Percentiles rank a stretch among this genome's conserved stretches.
phyloP scores from a whole-genome alignment of 1,140 invertebrate genomes.

The Teleogryllus occipitalis region DNA sequence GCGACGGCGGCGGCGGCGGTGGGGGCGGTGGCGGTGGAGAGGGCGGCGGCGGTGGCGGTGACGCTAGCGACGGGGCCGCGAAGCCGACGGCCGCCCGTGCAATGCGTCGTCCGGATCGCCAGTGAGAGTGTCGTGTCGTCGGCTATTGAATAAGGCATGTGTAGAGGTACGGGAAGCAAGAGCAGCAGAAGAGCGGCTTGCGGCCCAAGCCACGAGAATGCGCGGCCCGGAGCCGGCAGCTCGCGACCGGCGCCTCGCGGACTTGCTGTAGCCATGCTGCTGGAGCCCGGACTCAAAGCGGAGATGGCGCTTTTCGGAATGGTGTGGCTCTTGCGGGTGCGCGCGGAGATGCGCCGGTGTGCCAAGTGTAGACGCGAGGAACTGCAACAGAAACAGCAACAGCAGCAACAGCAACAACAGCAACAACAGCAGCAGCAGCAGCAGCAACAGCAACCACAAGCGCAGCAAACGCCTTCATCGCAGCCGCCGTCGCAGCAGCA shows the following conservation, averaged over 20 bases:
- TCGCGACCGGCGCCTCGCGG: background rate
- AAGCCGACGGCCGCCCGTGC: background rate
- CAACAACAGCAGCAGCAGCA: constrained; percentile 30
- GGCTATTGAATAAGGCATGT: background rate
- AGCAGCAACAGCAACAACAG: constrained; percentile 26
- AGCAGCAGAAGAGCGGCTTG: background rate
- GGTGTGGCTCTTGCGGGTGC: constrained; percentile 69
- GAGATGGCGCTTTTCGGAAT: constrained; percentile 73
- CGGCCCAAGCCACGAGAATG: background rate
- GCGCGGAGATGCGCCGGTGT: constrained; percentile 63
- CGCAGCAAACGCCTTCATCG: constrained; percentile 22
- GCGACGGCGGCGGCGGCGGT: background rate
- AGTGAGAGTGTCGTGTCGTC: background rate
- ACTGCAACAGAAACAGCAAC: constrained; percentile 33
- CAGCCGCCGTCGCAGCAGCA: constrained; percentile 31
- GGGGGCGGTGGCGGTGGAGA: background rate
- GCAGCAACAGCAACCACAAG: constrained; percentile 26
- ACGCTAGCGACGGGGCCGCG: background rate
- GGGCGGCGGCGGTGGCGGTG: background rate
- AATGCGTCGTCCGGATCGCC: background rate
- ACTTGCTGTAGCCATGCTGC: background rate
- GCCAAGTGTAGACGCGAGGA: constrained; percentile 55
- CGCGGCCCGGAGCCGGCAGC: too few relatives aligned
- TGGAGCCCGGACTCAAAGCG: background rate
- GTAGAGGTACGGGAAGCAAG: background rate